phyloP scores from a whole-genome alignment of 2,888 invertebrate species.

The Drosophila borealis region DNA sequence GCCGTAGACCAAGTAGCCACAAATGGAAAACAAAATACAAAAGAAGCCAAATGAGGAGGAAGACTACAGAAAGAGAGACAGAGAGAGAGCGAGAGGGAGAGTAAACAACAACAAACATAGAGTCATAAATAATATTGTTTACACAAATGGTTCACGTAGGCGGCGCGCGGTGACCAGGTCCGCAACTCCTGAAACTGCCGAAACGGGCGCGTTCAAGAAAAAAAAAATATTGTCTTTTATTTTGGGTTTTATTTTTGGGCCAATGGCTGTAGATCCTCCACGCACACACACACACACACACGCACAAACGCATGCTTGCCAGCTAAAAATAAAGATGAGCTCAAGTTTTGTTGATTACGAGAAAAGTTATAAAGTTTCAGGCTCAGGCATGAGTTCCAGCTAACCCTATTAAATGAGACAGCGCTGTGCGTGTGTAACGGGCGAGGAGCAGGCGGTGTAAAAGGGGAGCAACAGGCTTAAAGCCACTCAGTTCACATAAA shows the following conservation, averaged over 20 bases:
- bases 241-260: constrained; percentile 54
- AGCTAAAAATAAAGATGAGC: constrained; percentile 76
- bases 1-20: constrained; percentile 39
- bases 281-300: constrained; percentile 16
- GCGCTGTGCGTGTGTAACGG: constrained; percentile 62
- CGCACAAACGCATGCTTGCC: background rate
- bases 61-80: constrained; percentile 6
- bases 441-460: constrained; percentile 52
- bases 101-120: constrained; percentile 7
- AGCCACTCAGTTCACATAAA: constrained; percentile 52
- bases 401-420: constrained; percentile 56
- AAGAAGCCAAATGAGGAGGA: constrained; percentile 49
- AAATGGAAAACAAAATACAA: constrained; percentile 39
- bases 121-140: constrained; percentile 76
- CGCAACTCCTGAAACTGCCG: constrained; percentile 59
- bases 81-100: background rate
- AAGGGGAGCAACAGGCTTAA: constrained; percentile 77
- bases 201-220: constrained; percentile 25
- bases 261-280: constrained; percentile 66
- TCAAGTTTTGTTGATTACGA: constrained; percentile 64
- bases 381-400: constrained; percentile 59
- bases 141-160: constrained; percentile 73
- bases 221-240: constrained; percentile 11
- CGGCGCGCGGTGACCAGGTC: constrained; percentile 33
- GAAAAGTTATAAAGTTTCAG: constrained; percentile 72